Base-by-base conservation (phyloP, 2,888 invertebrate genomes). In the Drosophila histrio region DNA sequence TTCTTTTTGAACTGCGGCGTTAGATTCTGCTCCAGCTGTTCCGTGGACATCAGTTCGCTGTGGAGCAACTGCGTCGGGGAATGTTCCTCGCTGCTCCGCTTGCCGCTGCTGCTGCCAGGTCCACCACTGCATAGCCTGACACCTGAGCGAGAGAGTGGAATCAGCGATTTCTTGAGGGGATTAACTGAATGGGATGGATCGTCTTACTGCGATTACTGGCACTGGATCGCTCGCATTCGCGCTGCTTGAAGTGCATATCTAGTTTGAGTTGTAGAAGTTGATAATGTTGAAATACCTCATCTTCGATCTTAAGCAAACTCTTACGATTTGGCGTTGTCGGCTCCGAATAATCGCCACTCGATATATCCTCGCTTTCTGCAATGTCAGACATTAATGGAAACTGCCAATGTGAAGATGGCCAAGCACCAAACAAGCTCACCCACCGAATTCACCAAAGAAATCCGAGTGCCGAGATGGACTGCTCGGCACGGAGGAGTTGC, bases 1-100 rank as follows among this genome's bases (percentile, higher is more conserved):
- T 97, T 97, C 90, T 96, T 96, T 49, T 95, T 94, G 89, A 96
- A 96, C 83, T 96, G 96, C 0, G 96, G 94, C 1, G 96, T 95
- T 5, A 96, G 90, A 87, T 95, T 95, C 58, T 95, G 95, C 78
- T 96, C 95, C 11, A 91, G 72, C 22, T 89, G 69, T 36, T 90
- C 91, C 2, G 91, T 85, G 44, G 91, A 90, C 67, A 86, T 54
- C 6, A 91, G 77, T 43, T 90, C 90, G n/a, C 67, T 68, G 34
- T 85, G 90, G 3, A 79, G 52, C 15, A 81, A 64, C 19, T 89
- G 88, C 5, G 87, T 87, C 13, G 90, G 88, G 5, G 90, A 84
- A 32, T 90, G 90, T 52, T 91, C 91, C 56, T 87, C 89, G 17
- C 87, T 83, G 67, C 82, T 83, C 11, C 77, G 81, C 15, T 86